Evolutionary conservation across 2,113 vertebrate genomes (phyloP).

Genomic region (Hippoglossus stenolepis): DNA sequence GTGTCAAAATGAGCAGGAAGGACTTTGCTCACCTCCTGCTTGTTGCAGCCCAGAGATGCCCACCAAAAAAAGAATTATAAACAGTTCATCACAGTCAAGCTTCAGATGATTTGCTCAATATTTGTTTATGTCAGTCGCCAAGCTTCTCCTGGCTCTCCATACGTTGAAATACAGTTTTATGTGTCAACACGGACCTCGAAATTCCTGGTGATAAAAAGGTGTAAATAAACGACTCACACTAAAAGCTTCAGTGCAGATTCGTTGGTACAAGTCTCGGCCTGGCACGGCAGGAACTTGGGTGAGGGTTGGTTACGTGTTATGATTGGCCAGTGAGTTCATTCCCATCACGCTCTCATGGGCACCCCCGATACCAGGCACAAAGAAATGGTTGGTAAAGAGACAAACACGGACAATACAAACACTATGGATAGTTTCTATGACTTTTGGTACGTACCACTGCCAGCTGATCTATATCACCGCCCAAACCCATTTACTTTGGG

Average conservation of each 20-base stretch:
- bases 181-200: background rate
- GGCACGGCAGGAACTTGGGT: background rate
- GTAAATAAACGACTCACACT: background rate
- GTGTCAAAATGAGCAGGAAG: background rate
- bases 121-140: background rate
- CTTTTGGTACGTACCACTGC: background rate
- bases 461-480: background rate
- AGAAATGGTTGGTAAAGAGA: background rate
- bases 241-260: background rate
- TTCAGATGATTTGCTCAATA: background rate
- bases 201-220: no score
- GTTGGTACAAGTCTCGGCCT: background rate
- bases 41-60: background rate
- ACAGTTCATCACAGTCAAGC: background rate
- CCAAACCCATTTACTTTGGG: background rate
- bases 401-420: background rate
- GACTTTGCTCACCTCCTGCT: background rate
- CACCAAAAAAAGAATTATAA: no score
- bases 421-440: background rate
- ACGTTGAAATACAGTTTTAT: background rate
- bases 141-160: background rate
- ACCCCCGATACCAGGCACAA: background rate
- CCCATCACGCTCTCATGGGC: background rate
- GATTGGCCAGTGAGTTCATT: background rate
- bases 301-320: slow-evolving; percentile 1